Conservation (phyloP, 2,888 invertebrate genomes). For the Achlya flavicornis region DNA sequence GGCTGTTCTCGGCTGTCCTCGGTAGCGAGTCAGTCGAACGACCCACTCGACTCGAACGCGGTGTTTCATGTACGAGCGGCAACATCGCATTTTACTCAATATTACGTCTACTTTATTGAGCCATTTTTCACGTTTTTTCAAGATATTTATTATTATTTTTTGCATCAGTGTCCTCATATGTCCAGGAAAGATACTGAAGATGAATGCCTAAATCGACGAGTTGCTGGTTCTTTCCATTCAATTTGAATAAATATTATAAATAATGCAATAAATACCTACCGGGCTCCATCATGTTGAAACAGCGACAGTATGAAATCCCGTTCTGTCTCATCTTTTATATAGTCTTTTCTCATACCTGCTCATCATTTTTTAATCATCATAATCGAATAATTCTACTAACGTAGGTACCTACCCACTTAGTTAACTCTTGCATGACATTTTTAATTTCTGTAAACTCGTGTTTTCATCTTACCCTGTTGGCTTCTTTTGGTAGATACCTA, state of each 20-base stretch:
- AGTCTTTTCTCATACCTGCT: no score
- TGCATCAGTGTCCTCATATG: neutral
- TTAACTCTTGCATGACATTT: no score
- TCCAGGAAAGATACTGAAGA: no score
- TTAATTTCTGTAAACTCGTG: no score
- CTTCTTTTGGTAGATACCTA: no score
- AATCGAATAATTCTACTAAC: no score
- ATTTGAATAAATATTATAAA: no score
- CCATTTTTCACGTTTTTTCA: neutral
- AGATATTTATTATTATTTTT: neutral
- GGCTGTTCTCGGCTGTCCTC: conserved; percentile 49
- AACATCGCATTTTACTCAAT: conserved; percentile 61
- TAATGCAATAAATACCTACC: neutral
- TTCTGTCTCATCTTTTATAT: neutral
- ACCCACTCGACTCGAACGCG: conserved; percentile 52
- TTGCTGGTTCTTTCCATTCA: neutral
- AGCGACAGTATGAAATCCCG: neutral
- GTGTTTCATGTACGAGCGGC: conserved; percentile 61
- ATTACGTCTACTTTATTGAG: neutral
- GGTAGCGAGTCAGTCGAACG: conserved; percentile 53
- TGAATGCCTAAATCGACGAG: neutral
- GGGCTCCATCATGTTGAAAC: neutral
- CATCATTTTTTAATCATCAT: no score
- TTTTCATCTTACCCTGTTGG: no score
- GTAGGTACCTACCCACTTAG: no score